Base-by-base conservation (phyloP, 2,797 vertebrate species). In the Emys orbicularis region DNA sequence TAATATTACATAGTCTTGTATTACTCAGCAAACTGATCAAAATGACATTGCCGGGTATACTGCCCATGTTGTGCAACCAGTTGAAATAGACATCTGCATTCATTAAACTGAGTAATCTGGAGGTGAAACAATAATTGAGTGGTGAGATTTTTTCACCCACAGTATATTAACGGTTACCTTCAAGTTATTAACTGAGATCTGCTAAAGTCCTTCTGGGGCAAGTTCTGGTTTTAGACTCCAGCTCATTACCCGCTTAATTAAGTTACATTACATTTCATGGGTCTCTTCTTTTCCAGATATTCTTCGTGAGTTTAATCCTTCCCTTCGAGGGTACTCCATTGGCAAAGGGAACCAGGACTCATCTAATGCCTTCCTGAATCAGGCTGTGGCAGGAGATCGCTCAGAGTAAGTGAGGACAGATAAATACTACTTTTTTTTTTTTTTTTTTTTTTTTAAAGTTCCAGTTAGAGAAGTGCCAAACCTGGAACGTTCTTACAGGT, bases 301-400 rank as follows among this genome's bases (percentile, higher is more conserved):
- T 87, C 96, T 98, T 82, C 98, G 98, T 79, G 96, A 97, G 81
- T 99, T 98, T 96, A 98, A 98, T 85, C 98, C 98, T 29, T 91
- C 87, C 27, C 94, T 99, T 80, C 53, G 41, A 74, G 98, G 98
- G 1, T 98, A 98, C 94, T 98, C 98, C 25, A 41, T 0, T 79
- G 98, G 97, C 79, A 98, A n/a, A 1, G 98, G 98, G 56, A 95
- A 0, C 0, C 2, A 98, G 59, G 23, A 44, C 72, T 86, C 94
- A 3, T 0, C 7, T 0, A 84, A 90, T 3, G 96, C 98, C 79
- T 84, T 93, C 11, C 61, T 99, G n/a, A 99, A 99, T 92, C 98
- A 98, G 85, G 98, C 98, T 0, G 98, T 98, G 47, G 2, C 98
- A 0, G 98, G 98, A 65, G 61, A 49, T 76, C 2, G 0, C 54